A percentile compares a stretch with the other conserved stretches of the same genome.
Conservation (phyloP, 2,113 vertebrate genomes). For the Crocuta crocuta region DNA sequence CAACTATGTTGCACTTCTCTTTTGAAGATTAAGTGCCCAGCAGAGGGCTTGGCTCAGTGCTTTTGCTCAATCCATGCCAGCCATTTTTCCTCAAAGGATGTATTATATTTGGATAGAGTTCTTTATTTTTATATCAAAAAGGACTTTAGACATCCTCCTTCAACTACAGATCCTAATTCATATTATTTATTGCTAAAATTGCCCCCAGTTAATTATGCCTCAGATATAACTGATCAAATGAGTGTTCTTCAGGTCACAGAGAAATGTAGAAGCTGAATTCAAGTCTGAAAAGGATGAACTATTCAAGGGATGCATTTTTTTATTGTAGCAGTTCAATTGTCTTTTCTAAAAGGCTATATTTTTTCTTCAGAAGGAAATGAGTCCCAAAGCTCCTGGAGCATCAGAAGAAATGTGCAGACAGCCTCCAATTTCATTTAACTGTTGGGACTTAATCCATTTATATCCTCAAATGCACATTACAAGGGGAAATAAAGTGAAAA, state of each 20-base stretch:
- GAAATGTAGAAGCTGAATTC: conserved; percentile 44
- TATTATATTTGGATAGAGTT: neutral
- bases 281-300: neutral
- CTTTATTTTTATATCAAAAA: neutral
- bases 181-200: conserved; percentile 49
- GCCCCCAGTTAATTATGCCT: conserved; percentile 35
- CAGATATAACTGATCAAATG: conserved; percentile 7
- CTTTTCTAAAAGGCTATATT: conserved; percentile 11
- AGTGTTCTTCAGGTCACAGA: conserved; percentile 17
- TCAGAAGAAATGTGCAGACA: neutral
- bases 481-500: neutral
- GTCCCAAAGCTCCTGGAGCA: neutral
- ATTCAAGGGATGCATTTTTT: conserved; percentile 30
- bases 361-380: conserved; percentile 24
- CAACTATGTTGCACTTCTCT: neutral
- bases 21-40: neutral
- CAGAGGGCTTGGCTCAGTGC: neutral
- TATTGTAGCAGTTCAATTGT: neutral
- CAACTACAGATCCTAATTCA: neutral
- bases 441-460: neutral
- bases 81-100: neutral
- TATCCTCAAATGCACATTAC: neutral
- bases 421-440: neutral
- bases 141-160: conserved; percentile 13
- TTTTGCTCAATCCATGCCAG: neutral